Conservation (phyloP, 2,113 vertebrate genomes). For the Gadus macrocephalus region DNA sequence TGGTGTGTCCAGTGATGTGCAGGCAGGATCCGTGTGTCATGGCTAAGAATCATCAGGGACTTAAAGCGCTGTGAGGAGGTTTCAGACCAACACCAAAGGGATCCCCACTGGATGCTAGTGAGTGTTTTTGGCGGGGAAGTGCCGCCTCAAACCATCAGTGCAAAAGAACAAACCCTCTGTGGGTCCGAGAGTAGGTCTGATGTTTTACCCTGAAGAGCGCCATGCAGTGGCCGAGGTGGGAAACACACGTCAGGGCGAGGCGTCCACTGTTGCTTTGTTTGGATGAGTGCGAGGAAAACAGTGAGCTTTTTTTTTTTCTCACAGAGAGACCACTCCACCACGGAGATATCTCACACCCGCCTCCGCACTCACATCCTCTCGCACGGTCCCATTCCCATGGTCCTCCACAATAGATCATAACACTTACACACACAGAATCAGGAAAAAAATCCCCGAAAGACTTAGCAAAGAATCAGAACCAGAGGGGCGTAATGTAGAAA, state of each 20-base stretch:
- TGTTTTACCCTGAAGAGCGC: slow-evolving; percentile 52
- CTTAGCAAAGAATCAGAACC: background rate
- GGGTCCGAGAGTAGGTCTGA: background rate
- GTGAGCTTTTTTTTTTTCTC: slow-evolving; percentile 8
- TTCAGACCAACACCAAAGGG: slow-evolving; percentile 16
- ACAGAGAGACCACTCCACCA: slow-evolving; percentile 12
- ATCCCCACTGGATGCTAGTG: slow-evolving; percentile 20
- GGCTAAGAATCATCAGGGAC: slow-evolving; percentile 24
- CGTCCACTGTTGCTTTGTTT: background rate
- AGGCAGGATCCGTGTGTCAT: slow-evolving; percentile 39
- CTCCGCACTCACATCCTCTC: too few species aligned
- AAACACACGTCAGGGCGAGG: slow-evolving; percentile 34
- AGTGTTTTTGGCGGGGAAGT: slow-evolving; percentile 7
- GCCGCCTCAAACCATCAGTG: slow-evolving; percentile 42
- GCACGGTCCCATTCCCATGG: too few species aligned
- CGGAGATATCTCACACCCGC: background rate
- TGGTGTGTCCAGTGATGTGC: background rate
- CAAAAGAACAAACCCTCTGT: slow-evolving; percentile 35
- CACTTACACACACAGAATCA: slow-evolving; percentile 26
- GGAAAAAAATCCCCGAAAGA: too few species aligned
- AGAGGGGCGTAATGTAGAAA: slow-evolving; percentile 1
- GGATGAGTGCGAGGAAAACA: slow-evolving; percentile 10
- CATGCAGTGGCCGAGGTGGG: slow-evolving; percentile 47
- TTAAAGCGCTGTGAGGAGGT: slow-evolving; percentile 32
- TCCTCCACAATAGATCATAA: slow-evolving; percentile 18